Evolutionary conservation across 1,140 invertebrate genomes (phyloP).

Genomic region (Ips typographus): DNA sequence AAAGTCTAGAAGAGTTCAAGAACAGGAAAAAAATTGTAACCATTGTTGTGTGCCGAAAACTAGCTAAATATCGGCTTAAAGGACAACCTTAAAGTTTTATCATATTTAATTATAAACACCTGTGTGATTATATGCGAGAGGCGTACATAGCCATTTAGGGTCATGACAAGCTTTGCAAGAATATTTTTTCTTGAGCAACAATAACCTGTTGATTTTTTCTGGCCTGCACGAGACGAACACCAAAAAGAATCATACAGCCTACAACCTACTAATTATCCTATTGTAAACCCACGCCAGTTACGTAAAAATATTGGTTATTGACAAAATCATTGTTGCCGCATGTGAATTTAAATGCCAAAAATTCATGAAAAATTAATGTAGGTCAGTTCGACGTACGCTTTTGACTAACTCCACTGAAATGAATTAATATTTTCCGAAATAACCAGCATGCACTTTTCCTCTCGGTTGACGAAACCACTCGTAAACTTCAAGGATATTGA

Average conservation of each 20-base stretch:
- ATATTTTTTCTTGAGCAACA: too few relatives aligned
- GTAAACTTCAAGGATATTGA: slow-evolving; percentile 13
- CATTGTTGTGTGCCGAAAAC: neutral
- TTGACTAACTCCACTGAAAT: neutral
- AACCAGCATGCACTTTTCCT: slow-evolving; percentile 10
- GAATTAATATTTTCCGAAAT: slow-evolving; percentile 9
- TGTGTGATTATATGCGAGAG: neutral
- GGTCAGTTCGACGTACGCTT: neutral
- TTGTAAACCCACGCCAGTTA: too few relatives aligned
- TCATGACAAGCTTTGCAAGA: too few relatives aligned
- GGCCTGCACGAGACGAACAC: too few relatives aligned
- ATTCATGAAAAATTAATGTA: neutral
- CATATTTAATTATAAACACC: slow-evolving; percentile 6
- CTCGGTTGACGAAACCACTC: neutral
- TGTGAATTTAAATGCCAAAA: too few relatives aligned
- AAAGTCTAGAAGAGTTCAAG: neutral
- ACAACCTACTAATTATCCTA: too few relatives aligned
- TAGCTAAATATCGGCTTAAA: slow-evolving; percentile 1
- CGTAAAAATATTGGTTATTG: too few relatives aligned
- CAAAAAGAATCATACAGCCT: too few relatives aligned
- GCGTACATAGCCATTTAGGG: neutral
- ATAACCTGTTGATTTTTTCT: too few relatives aligned
- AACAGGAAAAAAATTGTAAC: neutral
- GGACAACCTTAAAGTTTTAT: neutral
- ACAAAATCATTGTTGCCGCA: too few relatives aligned